phyloP scores from a whole-genome alignment of 2,113 vertebrate genomes.

The Albula glossodonta region DNA sequence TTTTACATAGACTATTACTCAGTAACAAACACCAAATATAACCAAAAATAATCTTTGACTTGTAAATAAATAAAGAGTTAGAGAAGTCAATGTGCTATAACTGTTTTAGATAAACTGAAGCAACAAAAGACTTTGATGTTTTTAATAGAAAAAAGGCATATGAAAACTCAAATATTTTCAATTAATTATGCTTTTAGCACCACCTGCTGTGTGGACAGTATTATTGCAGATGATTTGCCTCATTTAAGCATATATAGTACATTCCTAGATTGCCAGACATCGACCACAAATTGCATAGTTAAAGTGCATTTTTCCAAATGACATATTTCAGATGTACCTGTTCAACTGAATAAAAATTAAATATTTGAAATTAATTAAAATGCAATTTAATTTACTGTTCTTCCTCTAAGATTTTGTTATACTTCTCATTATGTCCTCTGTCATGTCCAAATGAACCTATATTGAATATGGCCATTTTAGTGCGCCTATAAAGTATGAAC shows the following conservation, averaged over 20 bases:
- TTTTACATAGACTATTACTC: no score
- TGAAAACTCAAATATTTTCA: background rate
- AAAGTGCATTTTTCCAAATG: no score
- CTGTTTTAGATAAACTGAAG: background rate
- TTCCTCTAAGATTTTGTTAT: background rate
- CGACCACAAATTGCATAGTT: no score
- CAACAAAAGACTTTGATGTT: background rate
- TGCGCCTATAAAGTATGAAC: no score
- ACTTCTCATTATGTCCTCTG: background rate
- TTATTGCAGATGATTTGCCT: background rate
- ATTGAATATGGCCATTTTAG: background rate
- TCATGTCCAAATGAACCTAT: background rate
- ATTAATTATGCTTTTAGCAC: constrained; percentile 14
- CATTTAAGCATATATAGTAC: no score
- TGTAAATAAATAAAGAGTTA: no score
- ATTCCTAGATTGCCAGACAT: no score
- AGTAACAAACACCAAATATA: no score
- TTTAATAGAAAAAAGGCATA: background rate
- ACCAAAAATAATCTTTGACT: no score
- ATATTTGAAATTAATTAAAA: background rate
- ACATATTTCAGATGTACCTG: no score
- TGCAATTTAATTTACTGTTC: background rate
- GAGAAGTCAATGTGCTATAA: background rate
- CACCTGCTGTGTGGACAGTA: constrained; percentile 43
- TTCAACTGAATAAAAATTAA: no score